These are phyloP conservation scores for Drepanosiphum platanoidis DNA, from an alignment of 2,888 invertebrate genomes.

Conservation along the genomic window DNA sequence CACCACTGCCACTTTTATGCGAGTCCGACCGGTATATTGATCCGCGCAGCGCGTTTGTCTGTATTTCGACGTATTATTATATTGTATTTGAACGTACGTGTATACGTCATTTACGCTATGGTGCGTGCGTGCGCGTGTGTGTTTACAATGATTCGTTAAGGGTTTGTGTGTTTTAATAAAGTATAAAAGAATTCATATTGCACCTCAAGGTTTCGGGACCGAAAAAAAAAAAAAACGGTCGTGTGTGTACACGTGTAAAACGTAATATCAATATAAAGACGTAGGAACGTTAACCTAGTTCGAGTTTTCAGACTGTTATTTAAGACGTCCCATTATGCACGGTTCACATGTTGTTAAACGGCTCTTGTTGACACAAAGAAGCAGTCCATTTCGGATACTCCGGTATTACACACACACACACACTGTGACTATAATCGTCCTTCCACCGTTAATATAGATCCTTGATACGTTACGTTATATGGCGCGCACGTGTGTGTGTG, in stretches of 20 bases:
- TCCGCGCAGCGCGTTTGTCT: no score
- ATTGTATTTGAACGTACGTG: no score
- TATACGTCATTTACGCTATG: not conserved
- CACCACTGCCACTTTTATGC: no score
- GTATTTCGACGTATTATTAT: no score
- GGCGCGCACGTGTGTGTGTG: not conserved
- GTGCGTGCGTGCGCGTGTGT: not conserved
- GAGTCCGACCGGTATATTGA: no score
- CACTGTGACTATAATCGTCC: slow-evolving; percentile 3
- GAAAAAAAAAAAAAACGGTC: not conserved
- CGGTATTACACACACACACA: not conserved
- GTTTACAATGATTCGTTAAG: not conserved
- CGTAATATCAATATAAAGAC: not conserved
- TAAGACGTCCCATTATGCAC: slow-evolving; percentile 46
- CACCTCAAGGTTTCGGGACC: slow-evolving; percentile 7
- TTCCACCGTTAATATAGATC: slow-evolving; percentile 30
- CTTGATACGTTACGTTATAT: slow-evolving; percentile 13
- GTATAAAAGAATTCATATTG: not conserved
- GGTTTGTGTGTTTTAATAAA: not conserved
- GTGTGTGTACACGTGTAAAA: not conserved
- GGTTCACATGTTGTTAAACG: slow-evolving; percentile 29
- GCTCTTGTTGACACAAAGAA: slow-evolving; percentile 4
- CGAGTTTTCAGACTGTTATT: slow-evolving; percentile 11
- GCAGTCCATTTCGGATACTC: not conserved
- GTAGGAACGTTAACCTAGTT: slow-evolving; percentile 8